Base-by-base conservation (phyloP, 1,140 invertebrate species). In the Hirudo medicinalis region DNA sequence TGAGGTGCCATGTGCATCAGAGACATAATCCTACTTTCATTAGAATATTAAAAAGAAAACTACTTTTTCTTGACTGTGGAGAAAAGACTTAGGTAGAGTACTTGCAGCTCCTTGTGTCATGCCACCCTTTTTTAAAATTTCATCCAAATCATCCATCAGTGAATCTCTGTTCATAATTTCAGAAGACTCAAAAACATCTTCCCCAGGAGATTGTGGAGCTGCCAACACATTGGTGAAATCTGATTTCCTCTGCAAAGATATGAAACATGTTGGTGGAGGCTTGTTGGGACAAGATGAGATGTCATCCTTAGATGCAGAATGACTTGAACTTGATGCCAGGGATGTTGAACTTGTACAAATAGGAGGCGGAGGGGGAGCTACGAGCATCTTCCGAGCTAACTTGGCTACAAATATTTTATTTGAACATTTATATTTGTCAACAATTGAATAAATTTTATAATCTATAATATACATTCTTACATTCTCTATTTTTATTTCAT, bases 121-220 rank as follows among this genome's bases (percentile, higher is more conserved):
- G 29, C 57, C 57, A 63, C 29, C 57, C 29, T 20, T 63, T 32
- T 63, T 63, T 32, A 63, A 63, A 63, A 63, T 63, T 63, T 63
- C 57, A 63, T 63, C 57, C 19, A 63, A 63, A 63, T 63, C 57
- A 63, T 22, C 57, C 57, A 63, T 63, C 22, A 63, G 57, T 25
- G 57, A 63, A 25, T 22, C 29, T 63, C 29, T 63, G 19, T 63
- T 63, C 22, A 32, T 63, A 22, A 63, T 22, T 25, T 22, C 57
- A 25, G 57, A 32, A 32, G 57, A 63, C 29, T 63, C 29, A 20
- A 63, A 63, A 63, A 63, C 57, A 63, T 63, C 57, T 25, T 63
- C 57, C 11, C 22, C 19, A 25, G 57, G 11, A 25, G 57, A 63
- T 63, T 63, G 57, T 25, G 22, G 22, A 9, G 57, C 22, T 63